phyloP scores from a whole-genome alignment of 53 echinoderm and acorn worm species.

The Zoroaster sp. region DNA sequence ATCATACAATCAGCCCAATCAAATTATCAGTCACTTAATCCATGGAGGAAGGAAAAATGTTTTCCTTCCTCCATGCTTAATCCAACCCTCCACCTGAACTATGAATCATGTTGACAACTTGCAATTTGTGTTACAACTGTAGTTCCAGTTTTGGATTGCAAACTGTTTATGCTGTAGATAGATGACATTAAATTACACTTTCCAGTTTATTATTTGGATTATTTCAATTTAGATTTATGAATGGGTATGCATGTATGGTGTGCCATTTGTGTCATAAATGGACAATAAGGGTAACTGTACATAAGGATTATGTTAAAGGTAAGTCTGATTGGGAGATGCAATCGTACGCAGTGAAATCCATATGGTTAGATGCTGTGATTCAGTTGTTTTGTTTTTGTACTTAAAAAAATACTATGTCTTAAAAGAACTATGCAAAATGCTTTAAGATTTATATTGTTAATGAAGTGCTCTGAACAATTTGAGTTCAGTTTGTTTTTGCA shows the following conservation, averaged over 20 bases:
- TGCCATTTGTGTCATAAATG: conserved; percentile 2
- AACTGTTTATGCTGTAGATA: not conserved
- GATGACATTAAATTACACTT: not conserved
- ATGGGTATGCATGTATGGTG: conserved; percentile 31
- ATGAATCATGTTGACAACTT: too few relatives aligned
- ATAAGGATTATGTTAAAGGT: not conserved
- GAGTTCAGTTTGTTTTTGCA: conserved; percentile 14
- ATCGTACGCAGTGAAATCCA: not conserved
- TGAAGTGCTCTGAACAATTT: conserved; percentile 34
- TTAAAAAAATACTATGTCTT: conserved; percentile 50
- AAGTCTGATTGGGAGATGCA: not conserved
- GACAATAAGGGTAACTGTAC: not conserved
- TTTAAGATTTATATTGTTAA: conserved; percentile 48
- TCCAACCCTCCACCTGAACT: too few relatives aligned
- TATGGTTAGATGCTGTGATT: conserved; percentile 3
- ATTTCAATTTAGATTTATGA: not conserved
- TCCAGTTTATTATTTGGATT: conserved; percentile 22
- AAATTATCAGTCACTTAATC: too few relatives aligned
- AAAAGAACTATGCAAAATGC: conserved; percentile 67
- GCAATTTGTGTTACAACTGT: too few relatives aligned
- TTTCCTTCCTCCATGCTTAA: too few relatives aligned
- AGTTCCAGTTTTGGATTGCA: not conserved
- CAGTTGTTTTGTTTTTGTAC: conserved; percentile 45
- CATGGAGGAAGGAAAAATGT: too few relatives aligned
- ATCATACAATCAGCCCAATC: too few relatives aligned